These are phyloP conservation scores for Platyura marginata DNA, from an alignment of 1,140 invertebrate genomes.

Conservation along the genomic window DNA sequence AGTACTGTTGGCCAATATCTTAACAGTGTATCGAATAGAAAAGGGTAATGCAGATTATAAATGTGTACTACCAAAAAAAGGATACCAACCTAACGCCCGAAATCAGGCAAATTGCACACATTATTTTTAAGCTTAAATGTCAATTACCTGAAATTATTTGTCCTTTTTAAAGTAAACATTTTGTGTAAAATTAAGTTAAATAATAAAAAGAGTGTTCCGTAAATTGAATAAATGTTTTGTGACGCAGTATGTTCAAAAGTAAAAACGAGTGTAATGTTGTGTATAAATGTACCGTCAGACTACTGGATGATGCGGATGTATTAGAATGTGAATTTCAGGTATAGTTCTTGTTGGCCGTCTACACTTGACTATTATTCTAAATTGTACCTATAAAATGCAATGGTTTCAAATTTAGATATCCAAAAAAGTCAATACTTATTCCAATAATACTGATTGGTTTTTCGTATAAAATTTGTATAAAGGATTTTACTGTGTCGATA, in stretches of 20 bases:
- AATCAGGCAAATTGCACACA: background rate
- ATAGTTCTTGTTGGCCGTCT: constrained; percentile 24
- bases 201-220: background rate
- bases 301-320: constrained; percentile 87
- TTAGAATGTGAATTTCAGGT: constrained; percentile 93
- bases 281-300: constrained; percentile 8
- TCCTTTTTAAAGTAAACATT: too few relatives aligned
- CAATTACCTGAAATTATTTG: background rate
- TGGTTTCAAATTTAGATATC: background rate
- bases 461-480: constrained; percentile 4
- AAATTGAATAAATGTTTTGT: background rate
- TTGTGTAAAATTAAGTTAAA: too few relatives aligned
- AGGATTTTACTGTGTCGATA: constrained; percentile 8
- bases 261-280: background rate
- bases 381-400: constrained; percentile 1
- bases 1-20: too few relatives aligned
- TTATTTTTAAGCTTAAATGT: background rate
- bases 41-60: background rate
- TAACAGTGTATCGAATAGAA: too few relatives aligned
- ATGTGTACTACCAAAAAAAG: background rate
- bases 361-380: constrained; percentile 4
- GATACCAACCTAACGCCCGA: background rate
- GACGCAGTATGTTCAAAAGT: background rate
- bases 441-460: background rate
- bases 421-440: background rate